Conservation (phyloP, 2,113 vertebrate species). For the Meleagris gallopavo region DNA sequence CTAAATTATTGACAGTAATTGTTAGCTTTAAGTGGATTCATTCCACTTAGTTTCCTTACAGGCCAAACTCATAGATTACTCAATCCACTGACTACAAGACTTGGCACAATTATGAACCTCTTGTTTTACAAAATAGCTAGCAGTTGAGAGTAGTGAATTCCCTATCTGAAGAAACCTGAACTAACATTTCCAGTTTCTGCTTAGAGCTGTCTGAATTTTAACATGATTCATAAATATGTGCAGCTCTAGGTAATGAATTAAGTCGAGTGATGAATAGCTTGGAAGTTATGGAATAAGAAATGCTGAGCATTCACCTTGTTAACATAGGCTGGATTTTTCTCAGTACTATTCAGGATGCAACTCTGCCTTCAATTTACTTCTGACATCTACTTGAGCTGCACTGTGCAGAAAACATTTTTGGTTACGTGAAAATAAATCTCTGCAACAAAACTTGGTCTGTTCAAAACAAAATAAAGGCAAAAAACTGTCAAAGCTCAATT, state of each 20-base stretch:
- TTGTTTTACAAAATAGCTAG: background rate
- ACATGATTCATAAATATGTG: background rate
- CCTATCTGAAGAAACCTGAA: background rate
- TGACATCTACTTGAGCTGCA: background rate
- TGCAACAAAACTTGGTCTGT: background rate
- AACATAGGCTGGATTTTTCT: background rate
- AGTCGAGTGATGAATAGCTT: background rate
- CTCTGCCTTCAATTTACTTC: background rate
- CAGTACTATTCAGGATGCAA: background rate
- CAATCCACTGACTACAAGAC: background rate
- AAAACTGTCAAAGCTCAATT: background rate
- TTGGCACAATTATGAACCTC: background rate
- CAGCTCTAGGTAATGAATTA: background rate
- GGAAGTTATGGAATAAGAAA: background rate
- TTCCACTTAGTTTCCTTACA: background rate
- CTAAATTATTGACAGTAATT: background rate
- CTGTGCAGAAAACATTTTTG: background rate
- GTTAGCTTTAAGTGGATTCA: background rate
- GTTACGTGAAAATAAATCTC: background rate
- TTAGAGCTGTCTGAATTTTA: background rate
- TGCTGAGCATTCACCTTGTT: background rate
- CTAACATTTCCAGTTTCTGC: background rate
- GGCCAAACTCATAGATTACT: background rate
- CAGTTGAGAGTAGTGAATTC: background rate
- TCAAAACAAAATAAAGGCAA: background rate